Evolutionary conservation across 2,113 vertebrate genomes (phyloP).

Genomic region (Eira barbara): DNA sequence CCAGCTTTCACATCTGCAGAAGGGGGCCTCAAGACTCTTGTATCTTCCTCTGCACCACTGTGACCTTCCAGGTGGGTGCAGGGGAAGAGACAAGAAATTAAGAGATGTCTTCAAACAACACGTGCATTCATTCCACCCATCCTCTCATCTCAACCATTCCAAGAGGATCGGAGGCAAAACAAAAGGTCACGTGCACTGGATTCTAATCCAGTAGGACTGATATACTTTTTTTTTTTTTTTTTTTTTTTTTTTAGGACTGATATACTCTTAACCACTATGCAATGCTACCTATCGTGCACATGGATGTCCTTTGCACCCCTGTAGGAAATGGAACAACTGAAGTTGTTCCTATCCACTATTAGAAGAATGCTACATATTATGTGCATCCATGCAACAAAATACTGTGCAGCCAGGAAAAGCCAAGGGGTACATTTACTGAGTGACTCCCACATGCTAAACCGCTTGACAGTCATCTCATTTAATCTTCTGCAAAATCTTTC

Average conservation of each 20-base stretch:
- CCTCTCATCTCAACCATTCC: background rate
- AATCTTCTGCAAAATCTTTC: background rate
- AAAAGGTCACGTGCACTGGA: background rate
- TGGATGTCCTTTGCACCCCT: background rate
- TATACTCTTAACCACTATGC: background rate
- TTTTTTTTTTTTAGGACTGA: too few relatives aligned
- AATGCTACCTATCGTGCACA: background rate
- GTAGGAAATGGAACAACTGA: background rate
- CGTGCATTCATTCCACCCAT: background rate
- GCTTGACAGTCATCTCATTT: background rate
- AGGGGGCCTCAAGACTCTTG: background rate
- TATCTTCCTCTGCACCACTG: background rate
- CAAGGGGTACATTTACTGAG: background rate
- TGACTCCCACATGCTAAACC: background rate
- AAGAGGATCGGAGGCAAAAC: background rate
- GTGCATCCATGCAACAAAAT: background rate
- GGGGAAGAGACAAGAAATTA: background rate
- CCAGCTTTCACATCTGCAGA: constrained; percentile 60
- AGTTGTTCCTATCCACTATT: background rate
- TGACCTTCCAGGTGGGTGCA: background rate
- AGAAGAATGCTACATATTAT: background rate
- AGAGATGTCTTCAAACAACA: background rate
- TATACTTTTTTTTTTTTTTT: too few relatives aligned
- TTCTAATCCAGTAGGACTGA: background rate
- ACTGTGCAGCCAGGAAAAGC: background rate